Evolutionary conservation across 2,113 vertebrate genomes (phyloP).

Genomic region (Neodon shergylaensis): DNA sequence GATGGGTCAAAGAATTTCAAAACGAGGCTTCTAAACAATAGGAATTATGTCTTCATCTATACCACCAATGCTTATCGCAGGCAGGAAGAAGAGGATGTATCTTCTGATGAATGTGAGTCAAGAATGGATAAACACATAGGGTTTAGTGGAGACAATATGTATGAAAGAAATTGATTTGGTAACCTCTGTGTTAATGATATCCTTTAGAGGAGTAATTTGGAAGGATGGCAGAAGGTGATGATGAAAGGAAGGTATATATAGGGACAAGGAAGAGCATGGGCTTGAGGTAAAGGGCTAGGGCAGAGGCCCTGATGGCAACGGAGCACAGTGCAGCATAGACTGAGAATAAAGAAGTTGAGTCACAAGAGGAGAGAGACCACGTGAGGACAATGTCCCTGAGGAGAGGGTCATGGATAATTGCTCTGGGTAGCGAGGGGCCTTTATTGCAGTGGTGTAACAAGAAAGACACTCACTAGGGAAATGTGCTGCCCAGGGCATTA

Average conservation of each 20-base stretch:
- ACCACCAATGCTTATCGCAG: not conserved
- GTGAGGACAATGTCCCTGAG: not conserved
- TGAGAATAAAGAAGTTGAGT: not conserved
- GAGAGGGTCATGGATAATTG: not conserved
- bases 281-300: not conserved
- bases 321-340: not conserved
- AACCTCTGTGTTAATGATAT: too few relatives aligned
- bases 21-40: accelerated
- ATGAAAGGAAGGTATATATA: not conserved
- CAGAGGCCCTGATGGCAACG: not conserved
- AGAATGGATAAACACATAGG: not conserved
- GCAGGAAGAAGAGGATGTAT: not conserved
- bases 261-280: not conserved
- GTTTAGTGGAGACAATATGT: not conserved
- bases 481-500: not conserved
- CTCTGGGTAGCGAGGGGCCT: too few relatives aligned
- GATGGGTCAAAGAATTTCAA: not conserved
- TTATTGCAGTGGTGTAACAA: not conserved
- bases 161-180: not conserved
- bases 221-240: not conserved
- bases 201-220: not conserved
- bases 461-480: not conserved
- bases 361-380: not conserved
- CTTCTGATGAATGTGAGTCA: not conserved
- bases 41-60: not conserved